Evolutionary conservation across 2,113 vertebrate species (phyloP).

Genomic region (Cebus imitator): DNA sequence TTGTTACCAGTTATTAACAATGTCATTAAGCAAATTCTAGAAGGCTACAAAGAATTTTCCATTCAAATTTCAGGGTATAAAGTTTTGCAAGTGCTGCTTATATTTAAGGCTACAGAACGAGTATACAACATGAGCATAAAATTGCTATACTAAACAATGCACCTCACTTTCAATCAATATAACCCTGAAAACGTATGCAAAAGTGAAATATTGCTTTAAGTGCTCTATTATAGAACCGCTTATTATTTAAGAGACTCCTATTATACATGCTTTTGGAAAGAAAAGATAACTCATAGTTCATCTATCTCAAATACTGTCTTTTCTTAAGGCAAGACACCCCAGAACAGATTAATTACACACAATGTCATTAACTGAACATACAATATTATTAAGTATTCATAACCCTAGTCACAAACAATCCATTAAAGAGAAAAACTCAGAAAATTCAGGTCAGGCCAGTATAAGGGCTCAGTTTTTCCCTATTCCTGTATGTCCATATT

Average conservation of each 20-base stretch:
- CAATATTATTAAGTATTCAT: constrained; percentile 29
- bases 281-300: constrained; percentile 29
- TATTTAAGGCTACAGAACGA: not conserved
- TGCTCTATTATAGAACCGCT: not conserved
- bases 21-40: constrained; percentile 49
- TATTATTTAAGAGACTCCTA: not conserved
- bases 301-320: constrained; percentile 36
- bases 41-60: constrained; percentile 41
- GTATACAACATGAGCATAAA: not conserved
- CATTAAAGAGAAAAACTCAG: not conserved
- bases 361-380: constrained; percentile 5
- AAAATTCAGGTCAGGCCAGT: constrained; percentile 21
- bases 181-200: not conserved
- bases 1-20: constrained; percentile 43
- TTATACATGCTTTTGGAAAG: constrained; percentile 7
- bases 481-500: not conserved
- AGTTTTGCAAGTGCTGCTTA: not conserved
- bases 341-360: constrained; percentile 51
- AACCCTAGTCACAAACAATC: not conserved
- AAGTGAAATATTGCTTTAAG: constrained; percentile 7
- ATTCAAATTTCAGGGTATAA: constrained; percentile 36
- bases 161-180: constrained; percentile 7
- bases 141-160: not conserved
- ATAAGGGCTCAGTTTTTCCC: not conserved
- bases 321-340: constrained; percentile 35